phyloP scores from a whole-genome alignment of 2,113 vertebrate genomes.

The Ancistrus triradiatus region DNA sequence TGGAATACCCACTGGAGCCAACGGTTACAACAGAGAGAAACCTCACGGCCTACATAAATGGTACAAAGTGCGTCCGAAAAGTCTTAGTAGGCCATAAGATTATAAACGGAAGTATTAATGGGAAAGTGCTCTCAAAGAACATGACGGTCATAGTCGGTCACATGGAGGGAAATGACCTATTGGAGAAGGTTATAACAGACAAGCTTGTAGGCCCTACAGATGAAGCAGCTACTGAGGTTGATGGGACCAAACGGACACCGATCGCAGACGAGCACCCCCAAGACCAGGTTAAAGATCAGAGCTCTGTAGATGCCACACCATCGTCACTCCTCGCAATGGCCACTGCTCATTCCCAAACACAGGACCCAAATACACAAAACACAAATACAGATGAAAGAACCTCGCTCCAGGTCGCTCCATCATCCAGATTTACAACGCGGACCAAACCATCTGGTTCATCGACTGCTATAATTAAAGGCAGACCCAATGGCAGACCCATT shows the following conservation, averaged over 20 bases:
- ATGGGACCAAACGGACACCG: not conserved
- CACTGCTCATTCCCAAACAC: not conserved
- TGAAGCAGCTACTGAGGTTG: not conserved
- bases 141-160: not conserved
- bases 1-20: conserved; percentile 7
- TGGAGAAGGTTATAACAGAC: not conserved
- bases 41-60: conserved; percentile 33
- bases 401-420: too few species aligned
- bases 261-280: not conserved
- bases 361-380: too few species aligned
- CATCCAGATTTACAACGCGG: too few species aligned
- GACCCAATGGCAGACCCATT: not conserved
- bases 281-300: not conserved
- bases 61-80: conserved; percentile 63
- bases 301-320: not conserved
- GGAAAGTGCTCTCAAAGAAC: not conserved
- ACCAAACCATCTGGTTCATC: not conserved
- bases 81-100: conserved; percentile 55
- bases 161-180: not conserved
- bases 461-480: not conserved
- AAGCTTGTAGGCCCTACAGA: not conserved
- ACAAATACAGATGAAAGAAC: not conserved
- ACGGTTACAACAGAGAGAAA: conserved; percentile 34
- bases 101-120: conserved; percentile 14
- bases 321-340: not conserved